These are phyloP conservation scores for cattle (Bos taurus) DNA, from an alignment of 2,113 vertebrate species.

Conservation along the genomic window ARS-UCD2.0 NC_037343.1:47097001-47097500, in stretches of 20 bases:
- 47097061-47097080: not conserved
- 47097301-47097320: not conserved
- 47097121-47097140: not conserved
- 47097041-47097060: not conserved
- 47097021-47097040: not conserved
- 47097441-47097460: not conserved
- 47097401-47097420: rapidly evolving
- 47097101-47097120: not conserved
- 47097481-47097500: not conserved
- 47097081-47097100: not conserved
- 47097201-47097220: not conserved
- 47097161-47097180: not conserved
- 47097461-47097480: not conserved
- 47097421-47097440: not conserved
- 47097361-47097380: not conserved
- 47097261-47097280: not conserved
- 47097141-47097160: not conserved
- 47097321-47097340: not conserved
- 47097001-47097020: not conserved
- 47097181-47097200: rapidly evolving
- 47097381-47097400: not conserved
- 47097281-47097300: not conserved
- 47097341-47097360: not conserved
- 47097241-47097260: not conserved
- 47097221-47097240: not conserved